Conservation (phyloP, 2,113 vertebrate species). For the Pachyramphus minor region DNA sequence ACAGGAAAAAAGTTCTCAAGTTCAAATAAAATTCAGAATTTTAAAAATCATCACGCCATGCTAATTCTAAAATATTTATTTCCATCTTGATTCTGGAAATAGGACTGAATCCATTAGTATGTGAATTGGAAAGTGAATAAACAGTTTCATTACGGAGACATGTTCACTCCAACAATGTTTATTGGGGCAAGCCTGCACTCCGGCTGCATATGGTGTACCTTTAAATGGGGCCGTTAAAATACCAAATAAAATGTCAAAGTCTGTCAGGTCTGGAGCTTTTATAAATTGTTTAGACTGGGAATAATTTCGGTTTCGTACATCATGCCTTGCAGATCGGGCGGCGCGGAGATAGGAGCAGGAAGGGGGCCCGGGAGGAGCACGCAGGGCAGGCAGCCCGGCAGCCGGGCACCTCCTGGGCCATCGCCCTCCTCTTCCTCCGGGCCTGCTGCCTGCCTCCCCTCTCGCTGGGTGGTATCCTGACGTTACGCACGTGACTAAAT, state of each 20-base stretch:
- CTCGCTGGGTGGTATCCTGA: conserved; percentile 69
- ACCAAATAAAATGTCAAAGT: conserved; percentile 81
- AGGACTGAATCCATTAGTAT: conserved; percentile 13
- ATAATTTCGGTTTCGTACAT: conserved; percentile 63
- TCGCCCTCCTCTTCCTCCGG: conserved; percentile 64
- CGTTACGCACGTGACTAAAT: neutral
- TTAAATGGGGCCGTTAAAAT: conserved; percentile 77
- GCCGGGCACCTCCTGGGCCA: conserved; percentile 76
- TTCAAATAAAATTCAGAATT: conserved; percentile 12
- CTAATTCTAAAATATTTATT: conserved; percentile 14
- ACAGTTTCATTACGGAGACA: conserved; percentile 59
- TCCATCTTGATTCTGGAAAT: conserved; percentile 7
- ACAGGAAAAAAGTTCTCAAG: conserved; percentile 7
- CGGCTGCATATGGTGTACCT: conserved; percentile 62
- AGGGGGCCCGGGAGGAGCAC: conserved; percentile 61
- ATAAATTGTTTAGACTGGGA: conserved; percentile 92
- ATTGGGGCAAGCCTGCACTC: conserved; percentile 66
- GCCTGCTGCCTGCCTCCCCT: conserved; percentile 54
- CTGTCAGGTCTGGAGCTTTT: conserved; percentile 76
- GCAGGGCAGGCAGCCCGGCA: conserved; percentile 68
- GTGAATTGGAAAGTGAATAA: conserved; percentile 50
- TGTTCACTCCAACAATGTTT: conserved; percentile 63
- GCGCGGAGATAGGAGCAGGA: conserved; percentile 55
- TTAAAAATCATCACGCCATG: neutral
- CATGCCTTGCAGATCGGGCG: conserved; percentile 52